Evolutionary conservation across 2,797 vertebrate species (phyloP).

Genomic region (Hapalemur alaotrensis): DNA sequence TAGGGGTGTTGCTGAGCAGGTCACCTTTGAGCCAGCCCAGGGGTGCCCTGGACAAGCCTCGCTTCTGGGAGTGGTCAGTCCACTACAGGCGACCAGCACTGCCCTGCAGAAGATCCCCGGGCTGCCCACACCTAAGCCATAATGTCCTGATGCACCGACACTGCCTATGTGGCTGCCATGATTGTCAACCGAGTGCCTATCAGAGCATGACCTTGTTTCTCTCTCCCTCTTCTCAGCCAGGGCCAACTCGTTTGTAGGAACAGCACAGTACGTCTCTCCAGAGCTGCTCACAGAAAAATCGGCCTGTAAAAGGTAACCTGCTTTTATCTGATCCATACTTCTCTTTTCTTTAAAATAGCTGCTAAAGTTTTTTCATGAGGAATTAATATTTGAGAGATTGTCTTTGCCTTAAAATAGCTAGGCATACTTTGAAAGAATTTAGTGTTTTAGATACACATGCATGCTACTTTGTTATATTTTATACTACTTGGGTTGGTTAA

Average conservation of each 20-base stretch:
- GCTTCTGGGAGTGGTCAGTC: neutral
- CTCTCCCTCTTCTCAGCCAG: slow-evolving; percentile 87
- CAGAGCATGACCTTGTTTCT: slow-evolving; percentile 40
- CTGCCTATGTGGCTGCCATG: rapidly evolving
- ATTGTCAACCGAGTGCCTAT: neutral
- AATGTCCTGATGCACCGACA: neutral
- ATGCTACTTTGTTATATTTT: neutral
- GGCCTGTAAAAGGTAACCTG: slow-evolving; percentile 95
- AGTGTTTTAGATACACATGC: neutral
- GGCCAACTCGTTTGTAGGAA: slow-evolving; percentile 99
- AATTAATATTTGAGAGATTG: neutral
- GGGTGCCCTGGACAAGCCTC: neutral
- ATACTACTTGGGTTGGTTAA: neutral
- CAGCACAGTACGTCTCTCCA: slow-evolving; percentile 98
- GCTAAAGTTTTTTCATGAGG: neutral
- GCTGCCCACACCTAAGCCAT: neutral
- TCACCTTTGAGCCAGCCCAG: neutral
- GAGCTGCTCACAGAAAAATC: slow-evolving; percentile 99
- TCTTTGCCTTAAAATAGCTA: neutral
- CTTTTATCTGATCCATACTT: neutral
- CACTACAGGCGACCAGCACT: neutral
- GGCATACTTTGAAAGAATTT: neutral
- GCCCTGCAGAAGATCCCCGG: neutral
- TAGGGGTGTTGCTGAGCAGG: neutral
- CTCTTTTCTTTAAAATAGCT: neutral